Evolutionary conservation across 2,113 vertebrate species (phyloP).

Genomic region (Melozone crissalis): DNA sequence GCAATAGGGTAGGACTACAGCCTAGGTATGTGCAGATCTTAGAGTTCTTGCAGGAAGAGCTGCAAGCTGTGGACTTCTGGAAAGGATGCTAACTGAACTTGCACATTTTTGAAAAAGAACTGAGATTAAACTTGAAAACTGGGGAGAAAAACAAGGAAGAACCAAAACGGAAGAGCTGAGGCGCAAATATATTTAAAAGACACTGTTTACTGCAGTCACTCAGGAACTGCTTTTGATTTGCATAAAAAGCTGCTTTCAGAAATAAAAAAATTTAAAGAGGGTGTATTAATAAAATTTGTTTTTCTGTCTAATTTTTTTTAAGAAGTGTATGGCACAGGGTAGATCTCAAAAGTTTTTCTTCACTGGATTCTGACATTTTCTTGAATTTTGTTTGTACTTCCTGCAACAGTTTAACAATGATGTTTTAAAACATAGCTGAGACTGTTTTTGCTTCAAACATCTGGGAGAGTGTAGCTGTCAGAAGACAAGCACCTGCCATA

Average conservation of each 20-base stretch:
- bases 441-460: slow-evolving; percentile 59
- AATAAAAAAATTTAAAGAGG: slow-evolving; percentile 75
- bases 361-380: slow-evolving; percentile 68
- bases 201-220: slow-evolving; percentile 84
- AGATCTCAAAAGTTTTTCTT: slow-evolving; percentile 71
- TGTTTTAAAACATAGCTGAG: slow-evolving; percentile 52
- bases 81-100: slow-evolving; percentile 74
- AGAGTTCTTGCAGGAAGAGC: slow-evolving; percentile 57
- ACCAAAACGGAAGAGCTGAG: slow-evolving; percentile 76
- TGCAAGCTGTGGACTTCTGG: slow-evolving; percentile 64
- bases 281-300: slow-evolving; percentile 74
- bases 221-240: slow-evolving; percentile 83
- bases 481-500: slow-evolving; percentile 59
- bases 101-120: slow-evolving; percentile 75
- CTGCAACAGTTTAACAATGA: slow-evolving; percentile 53
- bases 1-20: slow-evolving; percentile 70
- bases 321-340: slow-evolving; percentile 78
- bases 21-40: slow-evolving; percentile 67
- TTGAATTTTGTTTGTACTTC: slow-evolving; percentile 66
- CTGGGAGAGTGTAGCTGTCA: slow-evolving; percentile 50
- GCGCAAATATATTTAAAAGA: slow-evolving; percentile 75
- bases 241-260: slow-evolving; percentile 82
- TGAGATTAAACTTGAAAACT: slow-evolving; percentile 70
- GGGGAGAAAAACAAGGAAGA: slow-evolving; percentile 73
- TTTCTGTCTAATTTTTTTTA: slow-evolving; percentile 67